Conservation (phyloP, 1,140 invertebrate genomes). For the Nymphalis io region DNA sequence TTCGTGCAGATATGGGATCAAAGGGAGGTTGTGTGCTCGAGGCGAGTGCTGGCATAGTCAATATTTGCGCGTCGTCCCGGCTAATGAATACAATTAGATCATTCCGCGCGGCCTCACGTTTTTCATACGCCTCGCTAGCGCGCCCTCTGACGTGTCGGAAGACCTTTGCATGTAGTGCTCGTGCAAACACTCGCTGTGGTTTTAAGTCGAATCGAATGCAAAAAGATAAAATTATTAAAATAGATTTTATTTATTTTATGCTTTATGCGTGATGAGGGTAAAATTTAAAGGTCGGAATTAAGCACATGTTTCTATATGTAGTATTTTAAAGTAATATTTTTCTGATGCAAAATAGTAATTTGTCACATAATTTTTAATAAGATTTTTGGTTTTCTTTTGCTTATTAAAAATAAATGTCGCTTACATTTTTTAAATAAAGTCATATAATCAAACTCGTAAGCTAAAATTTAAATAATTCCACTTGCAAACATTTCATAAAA, state of each 20-base stretch:
- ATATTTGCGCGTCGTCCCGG: constrained; percentile 74
- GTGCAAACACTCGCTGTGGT: constrained; percentile 47
- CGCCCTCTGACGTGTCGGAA: constrained; percentile 68
- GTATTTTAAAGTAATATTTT: too few relatives aligned
- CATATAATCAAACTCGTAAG: background rate
- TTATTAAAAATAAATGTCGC: background rate
- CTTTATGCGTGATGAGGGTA: too few relatives aligned
- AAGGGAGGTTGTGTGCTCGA: constrained; percentile 43
- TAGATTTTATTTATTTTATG: background rate
- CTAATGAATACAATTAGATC: constrained; percentile 81
- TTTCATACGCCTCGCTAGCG: constrained; percentile 70
- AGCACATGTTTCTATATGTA: too few relatives aligned
- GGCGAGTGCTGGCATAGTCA: constrained; percentile 61
- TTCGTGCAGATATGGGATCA: constrained; percentile 38
- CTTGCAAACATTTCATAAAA: background rate
- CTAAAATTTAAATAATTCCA: background rate
- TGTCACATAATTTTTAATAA: too few relatives aligned
- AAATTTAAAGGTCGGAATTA: too few relatives aligned
- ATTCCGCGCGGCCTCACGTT: constrained; percentile 78
- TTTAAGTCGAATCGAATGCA: background rate
- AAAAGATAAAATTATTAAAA: background rate
- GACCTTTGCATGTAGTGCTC: constrained; percentile 51
- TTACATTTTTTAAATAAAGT: background rate
- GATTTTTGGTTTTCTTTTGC: too few relatives aligned
- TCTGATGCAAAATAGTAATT: too few relatives aligned